phyloP scores from a whole-genome alignment of 1,140 invertebrate species.

The Phenacoccus solenopsis region DNA sequence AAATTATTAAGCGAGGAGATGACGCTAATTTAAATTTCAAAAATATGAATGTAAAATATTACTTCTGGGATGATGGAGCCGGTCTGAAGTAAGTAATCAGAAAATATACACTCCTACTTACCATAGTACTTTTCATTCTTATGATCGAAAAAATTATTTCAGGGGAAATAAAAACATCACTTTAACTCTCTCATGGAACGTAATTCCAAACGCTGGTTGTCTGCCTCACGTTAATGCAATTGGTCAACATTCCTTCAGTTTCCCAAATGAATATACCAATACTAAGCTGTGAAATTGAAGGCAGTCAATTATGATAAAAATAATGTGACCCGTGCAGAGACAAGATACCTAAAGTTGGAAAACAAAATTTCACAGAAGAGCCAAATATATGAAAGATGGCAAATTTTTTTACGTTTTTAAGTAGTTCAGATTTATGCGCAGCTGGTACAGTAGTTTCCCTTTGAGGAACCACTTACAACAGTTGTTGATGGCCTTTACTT shows the following conservation, averaged over 20 bases:
- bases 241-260: conserved; percentile 74
- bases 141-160: too few relatives aligned
- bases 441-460: too few relatives aligned
- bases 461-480: too few relatives aligned
- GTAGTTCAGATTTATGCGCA: too few relatives aligned
- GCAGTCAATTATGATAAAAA: too few relatives aligned
- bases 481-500: too few relatives aligned
- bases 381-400: too few relatives aligned
- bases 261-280: conserved; percentile 77
- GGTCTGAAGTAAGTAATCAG: conserved; percentile 65
- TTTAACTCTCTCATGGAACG: conserved; percentile 90
- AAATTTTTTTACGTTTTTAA: too few relatives aligned
- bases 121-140: neutral
- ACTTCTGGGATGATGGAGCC: conserved; percentile 99
- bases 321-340: too few relatives aligned
- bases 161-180: conserved; percentile 89
- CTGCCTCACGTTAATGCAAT: conserved; percentile 71
- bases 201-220: conserved; percentile 94
- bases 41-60: conserved; percentile 96
- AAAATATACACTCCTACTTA: conserved; percentile 1
- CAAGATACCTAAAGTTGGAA: too few relatives aligned
- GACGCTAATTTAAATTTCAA: conserved; percentile 82
- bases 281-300: conserved; percentile 58
- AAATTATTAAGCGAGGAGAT: conserved; percentile 89
- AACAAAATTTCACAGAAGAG: too few relatives aligned